Evolutionary conservation across 1,140 invertebrate species (phyloP), one percentile per base, ranked within the genome.

Genomic region (Drosophila sp.): DNA sequence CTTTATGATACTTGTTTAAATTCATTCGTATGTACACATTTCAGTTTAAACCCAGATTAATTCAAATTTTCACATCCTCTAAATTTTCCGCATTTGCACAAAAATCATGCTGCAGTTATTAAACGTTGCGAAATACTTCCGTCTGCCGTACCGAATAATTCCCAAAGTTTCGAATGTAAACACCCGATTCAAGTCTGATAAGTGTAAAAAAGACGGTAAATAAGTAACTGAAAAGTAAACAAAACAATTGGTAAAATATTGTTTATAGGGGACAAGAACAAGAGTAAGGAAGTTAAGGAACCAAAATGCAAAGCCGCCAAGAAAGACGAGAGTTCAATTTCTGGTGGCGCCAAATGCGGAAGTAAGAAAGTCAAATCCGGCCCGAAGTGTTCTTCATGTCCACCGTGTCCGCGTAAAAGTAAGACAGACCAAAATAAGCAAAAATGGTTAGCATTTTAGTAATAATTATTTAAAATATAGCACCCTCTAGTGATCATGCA

Each of bases 71-170:
- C 13, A 11, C 7, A 46, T 9, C 4, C 51, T 54, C 16, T 61
- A 29, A 7, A 29, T 29, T 6, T 29, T 5, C 27, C 27, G 27
- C 27, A 6, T 5, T 29, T 29, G 27, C 29, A 5, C n/a, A 4
- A 16, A 41, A 56, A 40, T 14, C 8, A 73, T 73, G 71, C 13
- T 67, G 32, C 71, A 69, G 3, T 16, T 67, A 43, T 59, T 53
- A 7, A 32, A 6, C 7, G 3, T 29, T 14, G 11, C 27, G n/a
- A 59, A 34, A 67, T 46, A 21, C 9, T 13, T 45, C 1, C 48
- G 11, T 1, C 7, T 56, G 7, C 21, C 18, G 2, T 46, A 38
- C 18, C 46, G 45, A 18, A 4, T 9, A 14, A 9, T 54, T 41
- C 56, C 56, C 18, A 11, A 36, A 14, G 25, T 38, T 14, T 13